Percentiles rank a stretch among this genome's conserved stretches.
Conservation (phyloP, 2,888 invertebrate species). For the Drosophila subquinaria region DNA sequence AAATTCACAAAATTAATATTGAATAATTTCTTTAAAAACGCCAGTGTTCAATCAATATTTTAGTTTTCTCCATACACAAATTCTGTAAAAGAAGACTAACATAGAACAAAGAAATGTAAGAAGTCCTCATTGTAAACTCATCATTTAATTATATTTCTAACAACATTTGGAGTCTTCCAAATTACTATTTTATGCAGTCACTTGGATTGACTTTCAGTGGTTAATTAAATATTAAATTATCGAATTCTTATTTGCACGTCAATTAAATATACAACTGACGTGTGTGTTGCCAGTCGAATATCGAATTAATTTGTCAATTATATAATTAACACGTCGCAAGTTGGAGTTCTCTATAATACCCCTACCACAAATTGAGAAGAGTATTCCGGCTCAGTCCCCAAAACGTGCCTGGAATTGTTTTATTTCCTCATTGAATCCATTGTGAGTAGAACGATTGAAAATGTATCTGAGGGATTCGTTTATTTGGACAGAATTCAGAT, state of each 20-base stretch:
- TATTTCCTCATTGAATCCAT: slow-evolving; percentile 8
- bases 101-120: too few relatives aligned
- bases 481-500: background rate
- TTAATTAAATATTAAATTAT: slow-evolving; percentile 8
- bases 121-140: background rate
- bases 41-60: too few relatives aligned
- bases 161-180: background rate
- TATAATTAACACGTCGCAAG: slow-evolving; percentile 53
- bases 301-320: slow-evolving; percentile 61
- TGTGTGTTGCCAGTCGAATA: slow-evolving; percentile 34
- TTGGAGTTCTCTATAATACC: slow-evolving; percentile 7
- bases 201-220: slow-evolving; percentile 4
- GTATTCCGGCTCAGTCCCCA: background rate
- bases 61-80: too few relatives aligned
- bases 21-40: too few relatives aligned
- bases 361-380: background rate
- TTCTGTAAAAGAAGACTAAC: too few relatives aligned
- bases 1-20: too few relatives aligned
- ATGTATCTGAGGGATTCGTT: too few relatives aligned
- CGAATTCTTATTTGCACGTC: slow-evolving; percentile 23
- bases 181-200: background rate
- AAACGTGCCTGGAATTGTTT: slow-evolving; percentile 46
- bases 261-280: slow-evolving; percentile 42
- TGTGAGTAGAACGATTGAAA: too few relatives aligned
- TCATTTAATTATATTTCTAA: slow-evolving; percentile 4